Conservation (phyloP, 1,140 invertebrate genomes). For the Pogonomyrmex californicus region DNA sequence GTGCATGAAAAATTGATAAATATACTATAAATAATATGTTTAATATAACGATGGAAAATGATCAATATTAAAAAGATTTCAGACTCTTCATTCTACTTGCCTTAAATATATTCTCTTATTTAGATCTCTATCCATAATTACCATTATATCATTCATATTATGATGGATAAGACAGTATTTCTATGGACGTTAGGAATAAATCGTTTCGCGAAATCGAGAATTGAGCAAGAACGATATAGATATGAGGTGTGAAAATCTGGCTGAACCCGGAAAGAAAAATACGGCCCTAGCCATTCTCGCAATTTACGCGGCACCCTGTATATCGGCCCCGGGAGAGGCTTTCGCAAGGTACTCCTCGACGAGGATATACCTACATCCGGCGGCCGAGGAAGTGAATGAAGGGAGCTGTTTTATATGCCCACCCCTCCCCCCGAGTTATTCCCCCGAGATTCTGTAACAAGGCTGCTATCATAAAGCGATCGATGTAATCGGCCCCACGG, state of each 20-base stretch:
- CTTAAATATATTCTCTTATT: slow-evolving; percentile 3
- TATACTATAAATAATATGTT: background rate
- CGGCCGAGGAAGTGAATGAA: slow-evolving; percentile 18
- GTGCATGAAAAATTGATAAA: background rate
- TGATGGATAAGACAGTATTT: background rate
- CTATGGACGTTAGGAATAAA: background rate
- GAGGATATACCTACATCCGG: slow-evolving; percentile 55
- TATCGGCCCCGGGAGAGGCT: slow-evolving; percentile 47
- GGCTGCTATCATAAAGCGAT: slow-evolving; percentile 77
- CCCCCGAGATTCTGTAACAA: slow-evolving; percentile 72
- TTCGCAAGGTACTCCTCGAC: slow-evolving; percentile 42
- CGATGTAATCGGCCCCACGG: slow-evolving; percentile 75
- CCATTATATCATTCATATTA: background rate
- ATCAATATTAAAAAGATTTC: background rate
- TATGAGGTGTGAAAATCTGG: slow-evolving; percentile 38
- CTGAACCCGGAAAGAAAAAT: background rate
- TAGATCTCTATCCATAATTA: background rate
- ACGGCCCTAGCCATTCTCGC: background rate
- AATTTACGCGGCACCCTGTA: slow-evolving; percentile 57
- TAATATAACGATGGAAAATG: background rate
- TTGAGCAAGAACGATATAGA: background rate
- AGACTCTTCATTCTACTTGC: background rate
- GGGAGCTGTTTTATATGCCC: slow-evolving; percentile 13
- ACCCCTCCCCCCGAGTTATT: slow-evolving; percentile 39
- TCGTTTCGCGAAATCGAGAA: background rate